Percentiles rank a stretch among this genome's conserved stretches.
Evolutionary conservation across 2,888 invertebrate species (phyloP).

Genomic region (Atethmia centrago): DNA sequence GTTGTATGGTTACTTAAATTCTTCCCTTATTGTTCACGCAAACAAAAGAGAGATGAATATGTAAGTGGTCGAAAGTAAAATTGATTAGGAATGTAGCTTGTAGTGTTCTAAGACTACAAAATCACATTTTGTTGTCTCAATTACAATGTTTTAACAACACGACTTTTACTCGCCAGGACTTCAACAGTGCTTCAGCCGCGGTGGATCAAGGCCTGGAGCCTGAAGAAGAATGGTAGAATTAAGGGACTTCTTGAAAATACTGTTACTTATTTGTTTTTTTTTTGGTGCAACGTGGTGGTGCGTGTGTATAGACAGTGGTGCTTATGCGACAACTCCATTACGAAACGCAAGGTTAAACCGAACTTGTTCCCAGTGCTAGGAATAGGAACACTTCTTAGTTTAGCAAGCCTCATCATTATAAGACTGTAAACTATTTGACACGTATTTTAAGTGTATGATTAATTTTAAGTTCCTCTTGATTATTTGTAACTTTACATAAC

Average conservation of each 20-base stretch:
- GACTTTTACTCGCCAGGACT: slow-evolving; percentile 72
- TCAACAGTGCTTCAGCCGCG: slow-evolving; percentile 76
- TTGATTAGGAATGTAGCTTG: slow-evolving; percentile 1
- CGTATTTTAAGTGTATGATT: slow-evolving; percentile 72
- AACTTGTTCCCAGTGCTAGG: slow-evolving; percentile 60
- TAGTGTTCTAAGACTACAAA: slow-evolving; percentile 2
- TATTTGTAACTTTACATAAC: slow-evolving; percentile 42
- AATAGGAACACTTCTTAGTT: slow-evolving; percentile 48
- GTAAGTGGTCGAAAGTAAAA: slow-evolving; percentile 35
- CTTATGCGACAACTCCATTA: slow-evolving; percentile 72
- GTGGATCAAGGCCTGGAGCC: slow-evolving; percentile 84
- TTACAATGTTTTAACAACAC: neutral
- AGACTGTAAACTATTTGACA: slow-evolving; percentile 73
- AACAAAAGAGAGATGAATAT: slow-evolving; percentile 39
- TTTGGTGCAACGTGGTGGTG: slow-evolving; percentile 78
- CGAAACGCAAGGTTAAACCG: slow-evolving; percentile 47
- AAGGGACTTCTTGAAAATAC: slow-evolving; percentile 73
- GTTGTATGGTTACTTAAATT: slow-evolving; percentile 1
- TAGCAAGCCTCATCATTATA: slow-evolving; percentile 63
- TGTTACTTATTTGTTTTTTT: slow-evolving; percentile 56
- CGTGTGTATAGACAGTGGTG: slow-evolving; percentile 80
- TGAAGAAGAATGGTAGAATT: slow-evolving; percentile 90
- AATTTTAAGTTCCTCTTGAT: slow-evolving; percentile 65
- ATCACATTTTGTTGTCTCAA: neutral
- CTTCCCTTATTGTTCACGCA: slow-evolving; percentile 35